Evolutionary conservation across 2,113 vertebrate genomes (phyloP), one percentile per base, ranked within the genome.

Genomic region (Promerops cafer): DNA sequence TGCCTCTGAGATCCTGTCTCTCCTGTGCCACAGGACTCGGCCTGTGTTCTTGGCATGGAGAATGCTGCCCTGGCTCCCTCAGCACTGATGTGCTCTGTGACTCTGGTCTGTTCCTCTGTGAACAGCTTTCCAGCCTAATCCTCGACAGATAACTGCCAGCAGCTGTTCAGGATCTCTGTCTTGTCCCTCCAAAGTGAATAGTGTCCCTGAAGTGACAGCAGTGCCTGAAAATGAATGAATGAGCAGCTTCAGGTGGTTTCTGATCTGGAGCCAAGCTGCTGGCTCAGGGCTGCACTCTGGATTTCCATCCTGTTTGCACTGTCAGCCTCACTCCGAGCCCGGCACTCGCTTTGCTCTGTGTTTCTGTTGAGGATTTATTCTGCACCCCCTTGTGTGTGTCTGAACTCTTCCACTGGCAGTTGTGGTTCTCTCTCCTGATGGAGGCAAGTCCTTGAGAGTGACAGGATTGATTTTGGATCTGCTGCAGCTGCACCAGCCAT

Each of bases 261-360:
- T 78, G 75, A 82, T 84, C 53, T 0, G 0, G 82, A 85, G 85
- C 66, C 44, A 45, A 75, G 61, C 60, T 45, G 45, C 44, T 11
- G 0, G 1, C 66, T 89, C 30, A 11, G 30, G 33, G 60, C 69
- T 39, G 75, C 50, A 28, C 65, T 40, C 93, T n/a, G 53, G 19
- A 12, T 80, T 76, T 90, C 4, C 2, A 42, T 12, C 19, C 1
- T 11, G 31, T 49, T 64, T 0, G 0, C n/a, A 4, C 39, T 16
- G n/a, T 37, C 70, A 26, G 70, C 28, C 31, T 64, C 16, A 1
- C 31, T 44, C 28, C 0, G 2, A 59, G 61, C 35, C 49, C 33
- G 60, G 61, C 49, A 11, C 44, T 52, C 5, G 6, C 35, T 82
- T 92, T 75, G 24, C 61, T 54, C 54, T 33, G 31, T 23, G 2